These are phyloP conservation scores for Pelagia noctiluca DNA, from an alignment of 30 jellyfish, hydroid and myxozoan species.

Conservation along the genomic window DNA sequence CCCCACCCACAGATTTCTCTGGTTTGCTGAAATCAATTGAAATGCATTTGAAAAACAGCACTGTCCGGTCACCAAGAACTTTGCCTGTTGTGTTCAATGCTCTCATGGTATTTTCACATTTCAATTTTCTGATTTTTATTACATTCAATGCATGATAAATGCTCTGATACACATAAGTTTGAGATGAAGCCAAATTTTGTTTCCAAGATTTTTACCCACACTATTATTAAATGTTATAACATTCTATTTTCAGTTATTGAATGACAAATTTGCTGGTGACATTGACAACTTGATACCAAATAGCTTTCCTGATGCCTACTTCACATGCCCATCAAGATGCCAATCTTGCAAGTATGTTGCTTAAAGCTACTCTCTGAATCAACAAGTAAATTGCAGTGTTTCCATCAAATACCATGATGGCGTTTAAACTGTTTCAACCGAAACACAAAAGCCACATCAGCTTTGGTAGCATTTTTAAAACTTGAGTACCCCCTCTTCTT, in stretches of 20 bases:
- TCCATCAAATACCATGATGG: too few relatives aligned
- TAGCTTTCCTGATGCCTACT: slow-evolving; percentile 98
- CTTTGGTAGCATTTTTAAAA: too few relatives aligned
- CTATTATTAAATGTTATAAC: too few relatives aligned
- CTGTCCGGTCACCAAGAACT: slow-evolving; percentile 96
- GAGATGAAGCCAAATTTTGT: neutral
- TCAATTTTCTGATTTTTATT: neutral
- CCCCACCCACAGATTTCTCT: slow-evolving; percentile 90
- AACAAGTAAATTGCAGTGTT: too few relatives aligned
- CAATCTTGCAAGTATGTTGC: slow-evolving; percentile 90
- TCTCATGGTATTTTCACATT: slow-evolving; percentile 66
- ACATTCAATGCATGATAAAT: neutral
- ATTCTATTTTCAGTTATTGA: slow-evolving; percentile 64
- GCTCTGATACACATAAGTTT: neutral
- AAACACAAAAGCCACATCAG: too few relatives aligned
- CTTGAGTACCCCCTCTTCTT: too few relatives aligned
- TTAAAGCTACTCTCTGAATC: neutral
- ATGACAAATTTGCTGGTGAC: slow-evolving; percentile 94
- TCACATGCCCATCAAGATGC: slow-evolving; percentile 88
- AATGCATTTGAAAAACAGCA: slow-evolving; percentile 80
- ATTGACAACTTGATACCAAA: slow-evolving; percentile 87
- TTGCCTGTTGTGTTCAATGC: slow-evolving; percentile 93
- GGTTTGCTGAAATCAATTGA: slow-evolving; percentile 77
- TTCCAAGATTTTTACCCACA: neutral
- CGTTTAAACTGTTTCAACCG: too few relatives aligned